phyloP scores from a whole-genome alignment of 2,888 invertebrate genomes.

The Heteropelma amictum region DNA sequence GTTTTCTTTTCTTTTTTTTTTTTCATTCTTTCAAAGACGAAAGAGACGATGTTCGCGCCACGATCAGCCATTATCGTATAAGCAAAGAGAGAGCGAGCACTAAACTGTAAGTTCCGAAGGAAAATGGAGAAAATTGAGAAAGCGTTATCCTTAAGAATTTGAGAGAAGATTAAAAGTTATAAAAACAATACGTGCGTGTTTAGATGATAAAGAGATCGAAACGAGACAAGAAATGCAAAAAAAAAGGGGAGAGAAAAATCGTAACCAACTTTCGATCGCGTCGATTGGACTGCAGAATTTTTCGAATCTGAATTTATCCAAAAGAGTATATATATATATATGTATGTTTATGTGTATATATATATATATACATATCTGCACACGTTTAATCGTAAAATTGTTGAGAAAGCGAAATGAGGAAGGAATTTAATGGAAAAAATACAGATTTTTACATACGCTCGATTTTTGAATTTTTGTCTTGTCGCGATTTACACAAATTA shows the following conservation, averaged over 20 bases:
- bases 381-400: constrained; percentile 45
- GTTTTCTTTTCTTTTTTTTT: too few relatives aligned
- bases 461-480: constrained; percentile 46
- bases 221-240: constrained; percentile 29
- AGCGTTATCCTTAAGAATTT: constrained; percentile 47
- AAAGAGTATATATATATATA: constrained; percentile 13
- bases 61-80: constrained; percentile 43
- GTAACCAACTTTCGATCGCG: constrained; percentile 32
- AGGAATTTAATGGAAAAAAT: constrained; percentile 21
- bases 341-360: not conserved
- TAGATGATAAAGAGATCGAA: constrained; percentile 58
- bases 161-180: constrained; percentile 54
- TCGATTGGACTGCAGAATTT: constrained; percentile 42
- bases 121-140: constrained; percentile 64
- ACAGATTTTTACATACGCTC: constrained; percentile 44
- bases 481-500: constrained; percentile 41
- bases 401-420: constrained; percentile 39
- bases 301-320: constrained; percentile 49
- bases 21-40: too few relatives aligned
- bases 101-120: constrained; percentile 44
- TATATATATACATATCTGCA: not conserved
- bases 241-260: constrained; percentile 28
- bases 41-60: constrained; percentile 42
- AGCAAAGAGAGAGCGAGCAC: constrained; percentile 60
- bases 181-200: constrained; percentile 61